Evolutionary conservation across 2,888 invertebrate genomes (phyloP), one percentile per base, ranked within the genome.

Genomic region (Strigamia maritima): DNA sequence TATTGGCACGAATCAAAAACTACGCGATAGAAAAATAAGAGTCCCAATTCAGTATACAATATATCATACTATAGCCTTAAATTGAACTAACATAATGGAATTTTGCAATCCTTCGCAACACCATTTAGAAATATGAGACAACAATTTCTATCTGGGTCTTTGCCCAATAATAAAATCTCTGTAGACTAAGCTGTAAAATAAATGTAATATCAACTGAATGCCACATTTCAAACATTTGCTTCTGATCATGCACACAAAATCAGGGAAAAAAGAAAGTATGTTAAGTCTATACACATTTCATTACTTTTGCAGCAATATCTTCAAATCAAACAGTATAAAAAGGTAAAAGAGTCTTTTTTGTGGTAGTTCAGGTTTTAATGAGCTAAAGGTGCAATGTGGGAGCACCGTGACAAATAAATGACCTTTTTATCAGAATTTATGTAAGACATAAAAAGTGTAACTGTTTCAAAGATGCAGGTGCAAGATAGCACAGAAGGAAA

Each of bases 341-440:
- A 28, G 60, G 4, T 19, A 70, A 70, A 1, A n/a, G 24, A 26
- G 26, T 70, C 26, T 70, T 10, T 26, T 65, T 65, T 22, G 3
- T 19, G 2, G 22, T 8, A 22, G 60, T 22, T 70, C 8, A 70
- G 26, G 26, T 70, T 24, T 28, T 70, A 70, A 70, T 70, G 70
- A 70, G 24, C 26, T 12, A 70, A 28, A 70, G 26, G 16, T 28
- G 28, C 70, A 70, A 28, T 54, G 19, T 26, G 28, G 28, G 70
- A 70, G 70, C 26, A 28, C 70, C 26, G 16, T 70, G 70, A 14
- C 70, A 70, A 12, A 12, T 70, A 12, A 70, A 70, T 28, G 70
- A 28, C 70, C 26, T 70, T 70, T 70, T 70, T 70, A 70, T 28
- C 70, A 70, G 12, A 70, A 70, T 70, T 70, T 70, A 14, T 28